Conservation (phyloP, 1,140 invertebrate genomes). For the Drosophila bocqueti region DNA sequence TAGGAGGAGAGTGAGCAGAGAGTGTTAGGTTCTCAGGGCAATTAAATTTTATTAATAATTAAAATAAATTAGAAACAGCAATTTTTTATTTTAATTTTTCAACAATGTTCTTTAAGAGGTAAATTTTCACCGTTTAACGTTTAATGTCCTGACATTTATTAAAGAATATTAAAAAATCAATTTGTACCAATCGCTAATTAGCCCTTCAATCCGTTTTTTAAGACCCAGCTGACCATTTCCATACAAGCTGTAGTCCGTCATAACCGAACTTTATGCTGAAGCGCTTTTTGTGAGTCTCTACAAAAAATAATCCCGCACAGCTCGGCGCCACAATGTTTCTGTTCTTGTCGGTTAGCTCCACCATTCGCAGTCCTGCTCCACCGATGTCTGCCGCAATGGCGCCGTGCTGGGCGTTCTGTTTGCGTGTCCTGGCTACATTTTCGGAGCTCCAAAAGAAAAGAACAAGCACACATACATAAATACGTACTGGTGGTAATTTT, state of each 20-base stretch:
- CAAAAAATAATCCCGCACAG: slow-evolving; percentile 24
- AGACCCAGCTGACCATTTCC: not conserved
- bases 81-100: no score
- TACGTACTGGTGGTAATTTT: slow-evolving; percentile 20
- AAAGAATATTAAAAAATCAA: not conserved
- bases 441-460: slow-evolving; percentile 21
- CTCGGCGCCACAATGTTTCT: slow-evolving; percentile 63
- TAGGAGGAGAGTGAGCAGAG: not conserved
- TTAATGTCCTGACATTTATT: no score
- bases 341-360: slow-evolving; percentile 28
- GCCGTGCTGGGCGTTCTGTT: slow-evolving; percentile 63
- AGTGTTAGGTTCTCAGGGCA: not conserved
- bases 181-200: not conserved
- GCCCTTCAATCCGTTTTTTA: not conserved
- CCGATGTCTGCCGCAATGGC: slow-evolving; percentile 65
- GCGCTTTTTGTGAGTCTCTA: not conserved
- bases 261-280: slow-evolving; percentile 6
- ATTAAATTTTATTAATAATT: not conserved
- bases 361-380: slow-evolving; percentile 16
- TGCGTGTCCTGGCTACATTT: slow-evolving; percentile 76
- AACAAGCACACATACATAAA: slow-evolving; percentile 11
- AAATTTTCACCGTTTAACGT: no score
- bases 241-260: not conserved
- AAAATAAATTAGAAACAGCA: not conserved
- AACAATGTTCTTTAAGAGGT: no score